phyloP scores from a whole-genome alignment of 2,888 invertebrate species.

The Lucinisca nassula region DNA sequence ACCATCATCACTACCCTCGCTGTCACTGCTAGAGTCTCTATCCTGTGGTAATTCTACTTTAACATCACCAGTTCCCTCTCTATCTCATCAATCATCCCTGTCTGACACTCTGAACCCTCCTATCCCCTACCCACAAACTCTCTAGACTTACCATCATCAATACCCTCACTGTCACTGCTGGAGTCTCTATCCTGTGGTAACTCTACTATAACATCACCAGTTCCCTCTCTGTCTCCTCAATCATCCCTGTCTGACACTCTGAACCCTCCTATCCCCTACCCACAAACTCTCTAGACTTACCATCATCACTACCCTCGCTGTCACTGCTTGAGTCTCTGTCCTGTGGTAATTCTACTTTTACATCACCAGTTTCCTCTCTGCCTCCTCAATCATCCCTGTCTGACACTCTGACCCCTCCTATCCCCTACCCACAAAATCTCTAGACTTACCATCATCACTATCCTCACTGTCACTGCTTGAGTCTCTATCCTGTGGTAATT shows the following conservation, averaged over 20 bases:
- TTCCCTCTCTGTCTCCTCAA: constrained; percentile 40
- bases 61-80: constrained; percentile 30
- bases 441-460: constrained; percentile 60
- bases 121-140: too few relatives aligned
- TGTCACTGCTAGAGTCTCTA: constrained; percentile 67
- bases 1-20: constrained; percentile 68
- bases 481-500: constrained; percentile 38
- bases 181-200: constrained; percentile 54
- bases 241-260: too few relatives aligned
- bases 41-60: constrained; percentile 25
- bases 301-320: constrained; percentile 63
- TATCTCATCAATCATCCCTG: too few relatives aligned
- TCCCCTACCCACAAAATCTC: too few relatives aligned
- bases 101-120: too few relatives aligned
- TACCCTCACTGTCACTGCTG: constrained; percentile 68
- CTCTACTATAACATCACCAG: constrained; percentile 6
- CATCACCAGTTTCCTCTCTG: constrained; percentile 30
- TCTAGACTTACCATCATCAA: constrained; percentile 58
- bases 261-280: too few relatives aligned
- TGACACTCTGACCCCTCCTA: too few relatives aligned
- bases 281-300: constrained; percentile 23
- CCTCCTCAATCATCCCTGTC: constrained; percentile 51
- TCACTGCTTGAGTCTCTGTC: constrained; percentile 67
- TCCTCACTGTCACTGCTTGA: constrained; percentile 69
- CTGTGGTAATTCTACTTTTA: constrained; percentile 5